Percentiles rank a stretch among this genome's conserved stretches.
These are phyloP conservation scores for Brachyhypopomus gauderio DNA, from an alignment of 2,113 vertebrate species.

Conservation along the genomic window DNA sequence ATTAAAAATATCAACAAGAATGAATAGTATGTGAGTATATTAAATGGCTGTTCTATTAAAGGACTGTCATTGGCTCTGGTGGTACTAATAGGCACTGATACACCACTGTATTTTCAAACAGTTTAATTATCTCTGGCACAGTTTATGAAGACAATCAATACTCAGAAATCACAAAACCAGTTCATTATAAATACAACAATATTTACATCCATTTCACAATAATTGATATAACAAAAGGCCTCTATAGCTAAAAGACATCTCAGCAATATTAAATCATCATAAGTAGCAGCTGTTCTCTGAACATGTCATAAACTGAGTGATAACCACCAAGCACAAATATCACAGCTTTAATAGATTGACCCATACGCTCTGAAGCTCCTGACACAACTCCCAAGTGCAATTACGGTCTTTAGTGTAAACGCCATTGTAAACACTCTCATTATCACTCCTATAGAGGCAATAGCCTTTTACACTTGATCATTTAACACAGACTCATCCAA, in stretches of 20 bases:
- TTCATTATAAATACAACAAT: slow-evolving; percentile 4
- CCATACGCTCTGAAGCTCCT: no score
- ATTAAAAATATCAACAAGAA: no score
- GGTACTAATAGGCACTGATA: background rate
- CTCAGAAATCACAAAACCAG: background rate
- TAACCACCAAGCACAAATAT: background rate
- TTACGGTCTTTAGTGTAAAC: no score
- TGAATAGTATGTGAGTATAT: background rate
- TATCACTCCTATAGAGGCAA: no score
- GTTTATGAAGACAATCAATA: slow-evolving; percentile 7
- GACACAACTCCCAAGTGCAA: background rate
- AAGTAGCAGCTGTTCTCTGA: background rate
- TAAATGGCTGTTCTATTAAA: background rate
- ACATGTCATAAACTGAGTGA: background rate
- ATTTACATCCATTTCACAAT: slow-evolving; percentile 28
- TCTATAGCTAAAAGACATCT: background rate
- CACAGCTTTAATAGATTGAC: no score
- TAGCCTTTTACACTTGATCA: no score
- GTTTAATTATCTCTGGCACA: background rate
- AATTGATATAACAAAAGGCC: background rate
- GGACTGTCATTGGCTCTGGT: background rate
- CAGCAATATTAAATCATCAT: background rate
- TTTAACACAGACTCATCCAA: no score
- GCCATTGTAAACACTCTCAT: no score
- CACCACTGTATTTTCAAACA: background rate